Evolutionary conservation across 2,797 vertebrate genomes (phyloP), one percentile per base, ranked within the genome.

Genomic region (Hoplostethus mediterraneus): DNA sequence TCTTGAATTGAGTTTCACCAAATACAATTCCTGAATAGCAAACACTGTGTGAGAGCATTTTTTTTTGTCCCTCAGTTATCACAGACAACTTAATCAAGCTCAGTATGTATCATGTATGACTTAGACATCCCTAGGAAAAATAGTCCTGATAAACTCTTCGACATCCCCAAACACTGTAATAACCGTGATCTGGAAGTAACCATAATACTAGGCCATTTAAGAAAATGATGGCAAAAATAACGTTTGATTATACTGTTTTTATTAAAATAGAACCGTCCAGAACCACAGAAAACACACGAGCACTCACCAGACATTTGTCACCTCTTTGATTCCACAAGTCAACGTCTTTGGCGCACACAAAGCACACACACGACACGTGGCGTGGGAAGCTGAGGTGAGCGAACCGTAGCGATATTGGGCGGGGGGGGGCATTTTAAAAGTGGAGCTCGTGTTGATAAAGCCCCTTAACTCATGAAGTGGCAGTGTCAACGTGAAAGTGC

Each of bases 211-310:
- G 21, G 1, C 21, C 21, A 21, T 21, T 21, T 21, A 21, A 21
- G 21, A 21, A 21, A 21, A 21, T 21, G 21, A 21, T 36, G 36
- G 36, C 36, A 2, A 42, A 42, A 42, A 10, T 42, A 42, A 42
- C 40, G 2, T 52, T 63, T 63, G 10, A 53, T 73, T 65, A 58
- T 55, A 62, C 52, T 30, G 52, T 79, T 89, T 88, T 86, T 88
- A 89, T 85, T 87, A 83, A 83, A 90, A 84, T 85, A 87, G 59
- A 88, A 83, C 71, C 66, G 61, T 75, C 79, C 67, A 68, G 55
- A 69, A 58, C 67, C 80, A 87, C 83, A 86, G 63, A 40, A 71
- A 71, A 67, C 53, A 84, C 75, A 77, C 28, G 11, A 72, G 77
- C 63, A 77, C 48, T 57, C 68, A 79, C 25, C 73, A 73, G 52